A percentile compares a stretch with the other conserved stretches of the same genome.
Conservation (phyloP, 2,888 invertebrate genomes). For the Acanthococcus lagerstroemiae region DNA sequence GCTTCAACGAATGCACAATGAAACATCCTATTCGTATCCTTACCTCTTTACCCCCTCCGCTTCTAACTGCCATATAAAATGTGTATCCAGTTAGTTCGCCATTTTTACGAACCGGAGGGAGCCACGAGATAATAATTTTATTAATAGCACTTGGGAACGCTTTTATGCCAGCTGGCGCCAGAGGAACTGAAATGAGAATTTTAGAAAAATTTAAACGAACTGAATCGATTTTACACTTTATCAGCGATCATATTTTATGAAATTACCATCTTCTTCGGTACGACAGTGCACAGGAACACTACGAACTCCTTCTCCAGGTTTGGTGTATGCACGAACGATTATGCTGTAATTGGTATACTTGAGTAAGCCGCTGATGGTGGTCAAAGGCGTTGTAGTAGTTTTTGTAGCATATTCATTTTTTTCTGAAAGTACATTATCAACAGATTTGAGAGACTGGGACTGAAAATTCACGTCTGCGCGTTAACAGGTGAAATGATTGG, state of each 20-base stretch:
- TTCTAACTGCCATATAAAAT: conserved; percentile 69
- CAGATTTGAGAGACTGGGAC: background rate
- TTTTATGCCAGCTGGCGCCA: conserved; percentile 81
- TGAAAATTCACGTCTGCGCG: background rate
- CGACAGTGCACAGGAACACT: conserved; percentile 75
- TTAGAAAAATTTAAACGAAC: background rate
- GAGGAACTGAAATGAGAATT: conserved; percentile 56
- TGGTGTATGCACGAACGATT: conserved; percentile 77
- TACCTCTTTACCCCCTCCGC: conserved; percentile 53
- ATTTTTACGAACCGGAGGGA: conserved; percentile 73
- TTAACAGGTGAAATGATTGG: background rate
- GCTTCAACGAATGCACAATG: no score
- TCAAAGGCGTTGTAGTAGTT: conserved; percentile 57
- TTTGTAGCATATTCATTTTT: conserved; percentile 53
- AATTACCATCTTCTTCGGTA: conserved; percentile 78
- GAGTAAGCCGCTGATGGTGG: conserved; percentile 62
- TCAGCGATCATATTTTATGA: no score
- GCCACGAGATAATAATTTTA: conserved; percentile 80
- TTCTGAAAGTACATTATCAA: conserved; percentile 45
- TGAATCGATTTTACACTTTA: background rate
- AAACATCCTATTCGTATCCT: background rate
- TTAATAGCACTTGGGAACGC: conserved; percentile 75
- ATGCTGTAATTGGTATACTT: conserved; percentile 89
- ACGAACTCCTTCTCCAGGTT: conserved; percentile 78
- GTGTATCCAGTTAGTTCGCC: conserved; percentile 75